Conservation (phyloP, 2,888 invertebrate genomes). For the Macroteleia sp. region DNA sequence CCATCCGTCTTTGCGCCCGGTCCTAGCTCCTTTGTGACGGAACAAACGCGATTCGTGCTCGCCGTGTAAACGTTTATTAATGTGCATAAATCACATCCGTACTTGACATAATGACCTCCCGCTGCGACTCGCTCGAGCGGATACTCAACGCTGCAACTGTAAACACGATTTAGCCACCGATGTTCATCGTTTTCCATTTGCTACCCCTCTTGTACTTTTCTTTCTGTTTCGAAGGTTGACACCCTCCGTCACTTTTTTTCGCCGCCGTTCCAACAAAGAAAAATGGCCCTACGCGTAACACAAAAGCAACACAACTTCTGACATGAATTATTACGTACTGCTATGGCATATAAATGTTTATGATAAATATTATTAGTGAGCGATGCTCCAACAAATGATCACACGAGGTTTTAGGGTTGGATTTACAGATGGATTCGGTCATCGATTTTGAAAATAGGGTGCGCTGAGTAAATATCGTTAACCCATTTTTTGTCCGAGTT, state of each 20-base stretch:
- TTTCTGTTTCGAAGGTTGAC: slow-evolving; percentile 1
- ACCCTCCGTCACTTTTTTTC: slow-evolving; percentile 29
- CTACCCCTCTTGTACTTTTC: slow-evolving; percentile 21
- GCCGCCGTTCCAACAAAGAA: slow-evolving; percentile 30
- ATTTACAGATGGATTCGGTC: slow-evolving; percentile 42
- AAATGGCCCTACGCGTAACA: slow-evolving; percentile 29
- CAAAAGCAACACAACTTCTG: slow-evolving; percentile 36
- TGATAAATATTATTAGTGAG: slow-evolving; percentile 57
- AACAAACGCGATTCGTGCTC: slow-evolving; percentile 53
- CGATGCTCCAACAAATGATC: slow-evolving; percentile 49
- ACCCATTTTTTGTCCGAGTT: slow-evolving; percentile 32
- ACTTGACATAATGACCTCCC: slow-evolving; percentile 69
- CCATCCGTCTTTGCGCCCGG: slow-evolving; percentile 64
- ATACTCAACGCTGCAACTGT: slow-evolving; percentile 55
- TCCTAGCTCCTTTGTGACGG: slow-evolving; percentile 61
- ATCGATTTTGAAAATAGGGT: slow-evolving; percentile 2
- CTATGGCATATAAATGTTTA: slow-evolving; percentile 34
- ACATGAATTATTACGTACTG: slow-evolving; percentile 51
- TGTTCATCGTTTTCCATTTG: slow-evolving; percentile 63
- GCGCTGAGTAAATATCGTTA: slow-evolving; percentile 20
- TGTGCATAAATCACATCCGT: slow-evolving; percentile 75
- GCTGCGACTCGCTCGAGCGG: slow-evolving; percentile 56
- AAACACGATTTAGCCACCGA: slow-evolving; percentile 63
- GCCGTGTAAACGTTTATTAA: slow-evolving; percentile 76
- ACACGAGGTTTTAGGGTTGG: slow-evolving; percentile 21